Evolutionary conservation across 2,888 invertebrate genomes (phyloP), one percentile per base, ranked within the genome.

Genomic region (Sarcophaga rosellei): DNA sequence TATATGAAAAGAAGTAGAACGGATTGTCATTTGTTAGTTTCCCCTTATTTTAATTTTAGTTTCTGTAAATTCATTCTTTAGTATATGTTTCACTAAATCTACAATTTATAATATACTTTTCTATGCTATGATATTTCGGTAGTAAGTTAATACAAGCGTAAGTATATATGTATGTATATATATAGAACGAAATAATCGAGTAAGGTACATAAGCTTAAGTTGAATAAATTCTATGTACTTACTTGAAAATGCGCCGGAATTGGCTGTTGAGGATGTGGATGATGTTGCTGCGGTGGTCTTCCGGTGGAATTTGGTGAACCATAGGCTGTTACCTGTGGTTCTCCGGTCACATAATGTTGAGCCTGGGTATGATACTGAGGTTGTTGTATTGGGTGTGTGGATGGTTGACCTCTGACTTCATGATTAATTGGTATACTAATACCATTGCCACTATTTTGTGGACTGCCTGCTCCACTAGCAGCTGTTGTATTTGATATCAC

Each of bases 391-490:
- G 88, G 88, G 4, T 89, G 81, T 21, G 68, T 76, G 3, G 44
- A 45, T 4, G 44, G 88, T 88, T 69, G 86, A 25, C 82, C 85
- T 20, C 88, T 87, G 69, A 90, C 90, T 35, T 92, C 91, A 44
- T 91, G 91, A 81, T 89, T 91, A 35, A 91, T 89, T 63, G 92
- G 91, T 90, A 92, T 92, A 57, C 88, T 90, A 25, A 91, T 84
- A 84, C 91, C 91, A 81, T 88, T 89, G 59, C 88, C 80, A 44
- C 88, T 79, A 21, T 87, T 75, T 70, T 80, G 65, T 44, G 45
- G 65, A 45, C 81, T 86, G 12, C 83, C 87, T 63, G 88, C 63
- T 70, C 88, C 89, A 62, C 84, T 80, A 72, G 85, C 76, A 77
- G 87, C 89, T 68, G 85, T 86, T 61, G 87, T 86, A 68, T 79